Conservation (phyloP, 2,113 vertebrate species). For the Gobiocypris rarus region DNA sequence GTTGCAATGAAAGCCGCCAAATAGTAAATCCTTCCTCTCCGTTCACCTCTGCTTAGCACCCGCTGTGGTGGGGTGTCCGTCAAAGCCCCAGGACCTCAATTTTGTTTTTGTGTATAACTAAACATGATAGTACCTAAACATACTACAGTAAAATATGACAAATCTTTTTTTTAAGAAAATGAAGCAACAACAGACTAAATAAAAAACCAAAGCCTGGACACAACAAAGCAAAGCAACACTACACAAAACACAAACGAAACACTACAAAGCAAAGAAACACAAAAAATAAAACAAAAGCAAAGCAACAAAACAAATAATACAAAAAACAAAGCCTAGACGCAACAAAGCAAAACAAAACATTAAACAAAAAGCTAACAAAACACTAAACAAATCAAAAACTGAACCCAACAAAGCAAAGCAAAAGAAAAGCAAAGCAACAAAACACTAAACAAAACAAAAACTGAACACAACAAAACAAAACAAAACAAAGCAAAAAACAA, state of each 20-base stretch:
- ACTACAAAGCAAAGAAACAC: not conserved
- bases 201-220: not conserved
- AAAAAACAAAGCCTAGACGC: not conserved
- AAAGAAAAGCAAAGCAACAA: not conserved
- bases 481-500: not conserved
- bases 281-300: not conserved
- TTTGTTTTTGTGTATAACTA: not conserved
- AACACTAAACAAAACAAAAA: not conserved
- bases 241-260: not conserved
- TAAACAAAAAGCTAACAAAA: not conserved
- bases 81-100: not conserved
- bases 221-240: not conserved
- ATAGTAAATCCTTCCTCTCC: conserved; percentile 77
- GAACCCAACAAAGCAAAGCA: not conserved
- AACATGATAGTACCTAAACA: not conserved
- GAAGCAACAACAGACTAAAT: not conserved
- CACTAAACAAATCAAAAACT: not conserved
- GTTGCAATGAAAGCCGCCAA: conserved; percentile 82
- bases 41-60: conserved; percentile 66
- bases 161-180: not conserved
- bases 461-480: not conserved
- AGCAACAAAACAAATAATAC: not conserved
- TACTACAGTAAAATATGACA: not conserved
- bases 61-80: not conserved
- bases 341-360: not conserved